Conservation (phyloP, 1,140 invertebrate species). For the Oedothorax gibbosus region DNA sequence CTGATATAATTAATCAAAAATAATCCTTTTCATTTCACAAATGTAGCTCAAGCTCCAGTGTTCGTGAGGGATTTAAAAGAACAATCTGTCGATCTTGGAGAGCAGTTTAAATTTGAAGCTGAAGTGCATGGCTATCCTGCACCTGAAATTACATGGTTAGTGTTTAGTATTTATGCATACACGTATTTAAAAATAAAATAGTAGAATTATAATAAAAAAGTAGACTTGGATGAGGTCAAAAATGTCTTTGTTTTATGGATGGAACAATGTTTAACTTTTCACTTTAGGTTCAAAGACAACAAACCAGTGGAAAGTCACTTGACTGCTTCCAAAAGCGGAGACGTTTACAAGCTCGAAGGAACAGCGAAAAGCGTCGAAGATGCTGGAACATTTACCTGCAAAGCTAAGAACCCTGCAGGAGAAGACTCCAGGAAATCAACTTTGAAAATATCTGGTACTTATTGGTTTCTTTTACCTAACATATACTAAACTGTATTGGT, state of each 20-base stretch:
- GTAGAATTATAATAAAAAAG: neutral
- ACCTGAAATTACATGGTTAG: constrained; percentile 67
- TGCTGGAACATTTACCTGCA: constrained; percentile 73
- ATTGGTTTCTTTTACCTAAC: neutral
- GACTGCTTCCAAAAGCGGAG: constrained; percentile 62
- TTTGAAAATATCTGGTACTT: constrained; percentile 36
- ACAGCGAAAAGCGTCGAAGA: constrained; percentile 73
- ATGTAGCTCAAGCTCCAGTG: constrained; percentile 35
- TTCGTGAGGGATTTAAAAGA: constrained; percentile 39
- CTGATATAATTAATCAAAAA: neutral
- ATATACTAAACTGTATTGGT: neutral
- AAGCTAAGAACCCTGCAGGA: constrained; percentile 71
- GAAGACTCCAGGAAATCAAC: constrained; percentile 42
- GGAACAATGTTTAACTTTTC: neutral
- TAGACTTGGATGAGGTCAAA: no score
- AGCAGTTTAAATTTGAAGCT: constrained; percentile 78
- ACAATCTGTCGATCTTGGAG: constrained; percentile 73
- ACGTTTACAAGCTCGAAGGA: constrained; percentile 71
- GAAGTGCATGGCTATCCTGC: constrained; percentile 68
- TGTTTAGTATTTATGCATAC: no score
- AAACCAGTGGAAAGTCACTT: constrained; percentile 5
- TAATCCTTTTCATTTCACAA: neutral
- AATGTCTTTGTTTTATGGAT: no score
- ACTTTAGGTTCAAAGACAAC: constrained; percentile 42
- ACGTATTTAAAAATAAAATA: neutral